Conservation (phyloP, 1,140 invertebrate genomes). For the Cotesia glomerata region DNA sequence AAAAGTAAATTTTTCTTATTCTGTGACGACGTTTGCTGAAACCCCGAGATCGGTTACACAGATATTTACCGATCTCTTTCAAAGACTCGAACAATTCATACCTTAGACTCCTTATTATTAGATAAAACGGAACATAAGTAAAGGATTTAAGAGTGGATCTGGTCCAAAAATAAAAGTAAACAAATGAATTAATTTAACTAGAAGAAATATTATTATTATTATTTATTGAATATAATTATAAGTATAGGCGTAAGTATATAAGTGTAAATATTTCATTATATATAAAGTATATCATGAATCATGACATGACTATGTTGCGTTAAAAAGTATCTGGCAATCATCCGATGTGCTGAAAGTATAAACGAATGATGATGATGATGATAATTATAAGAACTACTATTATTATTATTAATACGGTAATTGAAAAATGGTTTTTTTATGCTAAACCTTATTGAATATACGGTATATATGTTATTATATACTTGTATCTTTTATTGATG, state of each 20-base stretch:
- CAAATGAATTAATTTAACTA: too few relatives aligned
- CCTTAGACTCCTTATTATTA: not conserved
- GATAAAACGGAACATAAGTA: not conserved
- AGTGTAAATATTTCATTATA: too few relatives aligned
- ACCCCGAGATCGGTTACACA: not conserved
- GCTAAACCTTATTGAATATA: not conserved
- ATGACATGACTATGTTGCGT: not conserved
- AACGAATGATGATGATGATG: not conserved
- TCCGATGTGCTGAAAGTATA: not conserved
- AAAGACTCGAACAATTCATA: not conserved
- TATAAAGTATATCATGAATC: not conserved
- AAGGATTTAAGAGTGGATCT: too few relatives aligned
- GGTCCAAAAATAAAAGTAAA: too few relatives aligned
- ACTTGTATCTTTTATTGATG: conserved; percentile 25
- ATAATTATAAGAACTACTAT: too few relatives aligned
- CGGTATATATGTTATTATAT: conserved; percentile 9
- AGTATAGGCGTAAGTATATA: not conserved
- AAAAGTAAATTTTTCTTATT: not conserved
- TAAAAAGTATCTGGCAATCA: conserved; percentile 3
- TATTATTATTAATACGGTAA: not conserved
- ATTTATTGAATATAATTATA: not conserved
- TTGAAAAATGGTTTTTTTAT: not conserved
- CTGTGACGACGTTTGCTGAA: not conserved
- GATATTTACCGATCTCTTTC: not conserved
- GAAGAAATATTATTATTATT: too few relatives aligned